Conservation (phyloP, 2,888 invertebrate species). For the Empis stercorea region DNA sequence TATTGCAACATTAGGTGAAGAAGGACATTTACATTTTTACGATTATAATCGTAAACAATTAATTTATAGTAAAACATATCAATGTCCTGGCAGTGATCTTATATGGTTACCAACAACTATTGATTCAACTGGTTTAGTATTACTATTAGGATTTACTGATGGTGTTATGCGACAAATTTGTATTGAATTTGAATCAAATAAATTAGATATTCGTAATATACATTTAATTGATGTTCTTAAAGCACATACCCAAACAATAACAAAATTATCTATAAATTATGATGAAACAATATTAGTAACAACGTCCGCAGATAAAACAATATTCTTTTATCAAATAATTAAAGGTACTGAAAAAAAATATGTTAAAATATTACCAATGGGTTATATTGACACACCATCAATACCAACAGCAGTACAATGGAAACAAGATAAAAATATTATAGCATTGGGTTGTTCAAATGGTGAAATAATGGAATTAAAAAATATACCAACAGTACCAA, state of each 20-base stretch:
- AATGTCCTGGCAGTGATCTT: slow-evolving; percentile 42
- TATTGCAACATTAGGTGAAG: slow-evolving; percentile 57
- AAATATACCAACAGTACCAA: slow-evolving; percentile 35
- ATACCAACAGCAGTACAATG: slow-evolving; percentile 53
- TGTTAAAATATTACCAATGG: slow-evolving; percentile 45
- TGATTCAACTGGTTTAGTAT: slow-evolving; percentile 48
- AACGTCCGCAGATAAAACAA: slow-evolving; percentile 51
- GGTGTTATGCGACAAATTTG: slow-evolving; percentile 51
- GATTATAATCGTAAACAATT: slow-evolving; percentile 48
- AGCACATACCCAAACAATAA: slow-evolving; percentile 52
- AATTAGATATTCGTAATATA: slow-evolving; percentile 12
- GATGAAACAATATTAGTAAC: slow-evolving; percentile 47
- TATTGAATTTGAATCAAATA: slow-evolving; percentile 17
- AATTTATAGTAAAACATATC: slow-evolving; percentile 48
- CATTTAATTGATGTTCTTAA: slow-evolving; percentile 42
- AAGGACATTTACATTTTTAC: slow-evolving; percentile 61
- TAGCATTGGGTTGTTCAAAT: slow-evolving; percentile 42
- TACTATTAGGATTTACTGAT: slow-evolving; percentile 57
- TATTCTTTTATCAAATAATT: slow-evolving; percentile 50
- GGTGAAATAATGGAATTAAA: slow-evolving; percentile 43
- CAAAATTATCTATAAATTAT: slow-evolving; percentile 46
- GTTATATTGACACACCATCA: slow-evolving; percentile 51
- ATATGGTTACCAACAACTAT: slow-evolving; percentile 59
- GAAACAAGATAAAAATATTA: slow-evolving; percentile 37
- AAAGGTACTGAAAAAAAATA: slow-evolving; percentile 31